Percentiles rank a stretch among this genome's conserved stretches.
Evolutionary conservation across 2,113 vertebrate species (phyloP).

Genomic region (Boulengeromyrus knoepffleri): DNA sequence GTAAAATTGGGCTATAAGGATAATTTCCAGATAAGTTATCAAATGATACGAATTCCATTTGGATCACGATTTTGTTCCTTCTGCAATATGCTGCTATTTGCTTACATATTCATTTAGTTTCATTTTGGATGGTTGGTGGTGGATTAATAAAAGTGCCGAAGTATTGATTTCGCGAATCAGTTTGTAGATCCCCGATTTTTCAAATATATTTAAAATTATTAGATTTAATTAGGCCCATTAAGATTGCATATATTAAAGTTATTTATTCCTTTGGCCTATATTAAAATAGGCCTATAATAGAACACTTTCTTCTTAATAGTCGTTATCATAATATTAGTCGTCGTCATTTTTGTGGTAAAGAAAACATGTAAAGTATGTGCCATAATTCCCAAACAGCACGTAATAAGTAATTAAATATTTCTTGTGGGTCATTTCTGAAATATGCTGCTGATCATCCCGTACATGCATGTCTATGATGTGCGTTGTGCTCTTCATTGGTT

Average conservation of each 20-base stretch:
- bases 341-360: not conserved
- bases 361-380: not conserved
- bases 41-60: not conserved
- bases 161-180: not conserved
- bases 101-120: not conserved
- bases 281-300: not conserved
- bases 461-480: not conserved
- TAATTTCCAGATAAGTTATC: not conserved
- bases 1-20: not conserved
- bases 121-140: not conserved
- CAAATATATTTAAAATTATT: not conserved
- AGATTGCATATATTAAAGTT: not conserved
- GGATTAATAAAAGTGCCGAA: not conserved
- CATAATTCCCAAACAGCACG: not conserved
- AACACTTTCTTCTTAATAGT: not conserved
- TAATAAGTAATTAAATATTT: not conserved
- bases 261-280: not conserved
- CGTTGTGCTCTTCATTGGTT: not conserved
- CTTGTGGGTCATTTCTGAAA: not conserved
- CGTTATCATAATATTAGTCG: not conserved
- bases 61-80: not conserved
- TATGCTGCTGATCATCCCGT: not conserved
- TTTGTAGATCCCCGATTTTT: not conserved
- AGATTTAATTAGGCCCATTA: not conserved
- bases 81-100: not conserved